Conservation (phyloP, 2,797 vertebrate species). For the Takifugu rubripes region DNA sequence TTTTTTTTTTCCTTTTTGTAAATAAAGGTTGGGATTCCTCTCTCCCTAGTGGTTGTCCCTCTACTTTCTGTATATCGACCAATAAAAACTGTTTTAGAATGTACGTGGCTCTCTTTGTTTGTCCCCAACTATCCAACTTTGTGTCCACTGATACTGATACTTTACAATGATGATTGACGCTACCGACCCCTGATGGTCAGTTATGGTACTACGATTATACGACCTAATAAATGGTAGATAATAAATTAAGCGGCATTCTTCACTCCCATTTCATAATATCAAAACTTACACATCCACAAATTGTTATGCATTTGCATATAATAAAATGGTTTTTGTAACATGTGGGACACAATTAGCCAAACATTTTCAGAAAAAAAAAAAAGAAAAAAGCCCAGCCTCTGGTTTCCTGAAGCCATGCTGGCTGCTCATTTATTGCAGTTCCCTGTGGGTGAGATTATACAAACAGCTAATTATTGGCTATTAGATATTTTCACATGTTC, state of each 20-base stretch:
- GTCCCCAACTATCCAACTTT: background rate
- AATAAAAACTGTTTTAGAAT: constrained; percentile 84
- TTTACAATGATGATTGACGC: too few species aligned
- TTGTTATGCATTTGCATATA: too few species aligned
- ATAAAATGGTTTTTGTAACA: too few species aligned
- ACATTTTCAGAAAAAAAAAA: too few species aligned
- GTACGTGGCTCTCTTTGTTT: constrained; percentile 35
- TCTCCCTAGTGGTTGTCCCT: constrained; percentile 75
- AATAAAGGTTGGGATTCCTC: constrained; percentile 68
- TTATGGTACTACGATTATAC: too few species aligned
- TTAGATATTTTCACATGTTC: constrained; percentile 43
- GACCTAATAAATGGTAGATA: too few species aligned
- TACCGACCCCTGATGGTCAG: too few species aligned
- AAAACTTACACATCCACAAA: too few species aligned
- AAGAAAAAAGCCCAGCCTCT: too few species aligned
- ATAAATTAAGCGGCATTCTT: too few species aligned
- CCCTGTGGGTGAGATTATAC: constrained; percentile 35
- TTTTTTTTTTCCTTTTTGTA: constrained; percentile 76
- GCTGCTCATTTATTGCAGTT: constrained; percentile 20
- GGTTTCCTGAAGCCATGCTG: constrained; percentile 10
- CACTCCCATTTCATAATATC: too few species aligned
- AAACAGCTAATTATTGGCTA: constrained; percentile 49
- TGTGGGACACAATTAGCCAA: too few species aligned
- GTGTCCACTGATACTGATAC: background rate
- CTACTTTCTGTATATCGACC: constrained; percentile 80